These are phyloP conservation scores for Clytia hemisphaerica DNA, from an alignment of 30 jellyfish, hydroid and myxozoan genomes.

Conservation along the genomic window DNA sequence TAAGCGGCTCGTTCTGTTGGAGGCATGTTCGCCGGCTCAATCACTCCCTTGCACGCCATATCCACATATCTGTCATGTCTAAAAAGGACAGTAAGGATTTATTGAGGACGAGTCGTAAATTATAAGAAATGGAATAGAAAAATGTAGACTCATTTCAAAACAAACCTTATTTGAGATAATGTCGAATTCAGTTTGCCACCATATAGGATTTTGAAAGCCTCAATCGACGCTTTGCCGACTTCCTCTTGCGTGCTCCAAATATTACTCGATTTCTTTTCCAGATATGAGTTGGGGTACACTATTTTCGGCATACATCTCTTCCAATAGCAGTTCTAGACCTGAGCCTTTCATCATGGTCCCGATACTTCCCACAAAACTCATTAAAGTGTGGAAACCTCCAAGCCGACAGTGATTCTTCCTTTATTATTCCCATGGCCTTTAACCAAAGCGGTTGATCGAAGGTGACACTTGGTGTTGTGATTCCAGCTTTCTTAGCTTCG, in stretches of 20 bases:
- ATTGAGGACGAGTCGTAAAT: too few species aligned
- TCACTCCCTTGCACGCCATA: slow-evolving; percentile 40
- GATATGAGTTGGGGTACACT: slow-evolving; percentile 24
- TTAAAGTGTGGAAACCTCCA: slow-evolving; percentile 36
- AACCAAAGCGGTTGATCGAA: slow-evolving; percentile 49
- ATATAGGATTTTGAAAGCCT: too few species aligned
- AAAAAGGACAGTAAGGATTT: too few species aligned
- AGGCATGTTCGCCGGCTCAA: slow-evolving; percentile 39
- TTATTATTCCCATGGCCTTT: slow-evolving; percentile 16
- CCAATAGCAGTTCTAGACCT: slow-evolving; percentile 34
- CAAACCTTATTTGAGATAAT: too few species aligned
- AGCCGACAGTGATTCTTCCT: slow-evolving; percentile 34
- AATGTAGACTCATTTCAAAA: too few species aligned
- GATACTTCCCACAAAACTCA: slow-evolving; percentile 34
- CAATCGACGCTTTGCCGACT: too few species aligned
- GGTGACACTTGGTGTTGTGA: slow-evolving; percentile 24
- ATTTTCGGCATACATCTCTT: slow-evolving; percentile 25
- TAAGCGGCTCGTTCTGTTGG: slow-evolving; percentile 47
- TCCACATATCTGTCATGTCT: slow-evolving; percentile 33
- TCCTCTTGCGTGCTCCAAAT: too few species aligned
- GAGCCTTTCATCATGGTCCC: slow-evolving; percentile 32
- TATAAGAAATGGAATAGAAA: too few species aligned
- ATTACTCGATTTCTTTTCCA: slow-evolving; percentile 13
- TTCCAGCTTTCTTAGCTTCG: slow-evolving; percentile 21
- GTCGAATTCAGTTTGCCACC: too few species aligned